Conservation (phyloP, 2,797 vertebrate species). For the Forpus xanthops region DNA sequence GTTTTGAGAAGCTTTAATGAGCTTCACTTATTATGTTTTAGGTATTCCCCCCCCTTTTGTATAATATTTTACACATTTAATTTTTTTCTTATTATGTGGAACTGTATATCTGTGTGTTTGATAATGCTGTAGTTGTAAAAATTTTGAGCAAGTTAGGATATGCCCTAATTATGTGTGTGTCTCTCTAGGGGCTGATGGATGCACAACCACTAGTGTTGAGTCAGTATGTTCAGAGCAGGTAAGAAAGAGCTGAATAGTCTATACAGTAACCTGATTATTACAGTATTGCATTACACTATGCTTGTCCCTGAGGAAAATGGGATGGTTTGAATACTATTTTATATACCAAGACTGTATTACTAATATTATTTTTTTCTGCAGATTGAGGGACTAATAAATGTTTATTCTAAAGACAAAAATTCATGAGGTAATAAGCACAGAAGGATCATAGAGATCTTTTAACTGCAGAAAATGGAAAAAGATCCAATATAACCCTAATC, state of each 20-base stretch:
- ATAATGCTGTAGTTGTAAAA: neutral
- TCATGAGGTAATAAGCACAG: neutral
- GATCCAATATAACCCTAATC: neutral
- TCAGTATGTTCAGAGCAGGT: conserved; percentile 57
- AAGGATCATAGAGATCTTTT: neutral
- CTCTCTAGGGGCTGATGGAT: conserved; percentile 53
- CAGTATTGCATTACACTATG: neutral
- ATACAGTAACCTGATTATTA: neutral
- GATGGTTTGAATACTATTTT: neutral
- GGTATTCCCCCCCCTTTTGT: neutral
- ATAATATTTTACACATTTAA: neutral
- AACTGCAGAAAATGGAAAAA: neutral
- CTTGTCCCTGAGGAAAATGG: neutral
- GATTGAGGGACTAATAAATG: neutral
- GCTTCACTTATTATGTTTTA: neutral
- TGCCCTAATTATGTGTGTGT: neutral
- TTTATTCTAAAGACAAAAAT: neutral
- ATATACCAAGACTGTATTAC: neutral
- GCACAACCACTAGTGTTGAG: neutral
- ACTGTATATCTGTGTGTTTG: neutral
- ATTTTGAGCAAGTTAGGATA: neutral
- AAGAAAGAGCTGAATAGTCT: neutral
- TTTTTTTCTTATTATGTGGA: neutral
- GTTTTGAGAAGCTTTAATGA: neutral
- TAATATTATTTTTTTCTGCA: neutral